A percentile compares a stretch with the other conserved stretches of the same genome.
Conservation (phyloP, 2,888 invertebrate genomes). For the Ennomos fuscantarius region DNA sequence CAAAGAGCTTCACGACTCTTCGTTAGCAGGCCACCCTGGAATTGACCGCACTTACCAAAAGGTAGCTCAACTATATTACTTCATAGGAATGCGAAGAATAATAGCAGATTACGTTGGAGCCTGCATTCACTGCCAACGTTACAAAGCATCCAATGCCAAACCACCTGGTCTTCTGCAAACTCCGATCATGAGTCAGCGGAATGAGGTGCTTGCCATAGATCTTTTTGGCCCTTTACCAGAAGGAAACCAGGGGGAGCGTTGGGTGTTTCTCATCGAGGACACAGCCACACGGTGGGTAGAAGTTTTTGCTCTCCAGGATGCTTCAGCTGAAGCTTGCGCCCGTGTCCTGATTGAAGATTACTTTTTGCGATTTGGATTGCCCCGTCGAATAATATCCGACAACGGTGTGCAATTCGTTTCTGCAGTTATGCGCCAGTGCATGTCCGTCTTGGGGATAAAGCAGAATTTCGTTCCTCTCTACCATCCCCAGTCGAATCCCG, state of each 20-base stretch:
- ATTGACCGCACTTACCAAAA: constrained; percentile 20
- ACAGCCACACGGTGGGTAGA: constrained; percentile 20
- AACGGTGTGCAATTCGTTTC: constrained; percentile 27
- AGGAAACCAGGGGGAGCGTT: constrained; percentile 18
- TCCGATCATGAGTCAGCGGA: constrained; percentile 5
- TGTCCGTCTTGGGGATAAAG: constrained; percentile 20
- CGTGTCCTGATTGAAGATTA: constrained; percentile 22
- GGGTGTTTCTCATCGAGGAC: constrained; percentile 17
- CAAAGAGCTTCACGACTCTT: constrained; percentile 15
- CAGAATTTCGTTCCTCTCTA: constrained; percentile 24
- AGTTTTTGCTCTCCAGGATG: constrained; percentile 24
- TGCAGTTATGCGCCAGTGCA: constrained; percentile 22
- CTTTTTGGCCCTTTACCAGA: constrained; percentile 18
- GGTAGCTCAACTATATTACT: constrained; percentile 23
- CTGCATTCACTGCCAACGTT: no score
- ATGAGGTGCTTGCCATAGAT: constrained; percentile 2
- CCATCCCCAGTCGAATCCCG: constrained; percentile 26
- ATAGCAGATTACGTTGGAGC: constrained; percentile 22
- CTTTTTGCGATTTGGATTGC: constrained; percentile 23
- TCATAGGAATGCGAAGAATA: constrained; percentile 19
- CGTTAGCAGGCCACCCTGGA: constrained; percentile 19
- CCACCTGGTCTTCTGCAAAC: constrained; percentile 7
- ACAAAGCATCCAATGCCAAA: no score
- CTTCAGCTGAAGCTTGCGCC: constrained; percentile 30
- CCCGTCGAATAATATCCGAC: constrained; percentile 24